These are phyloP conservation scores for Rhagophthalmus giganteus DNA, from an alignment of 2,888 invertebrate genomes.

Conservation along the genomic window DNA sequence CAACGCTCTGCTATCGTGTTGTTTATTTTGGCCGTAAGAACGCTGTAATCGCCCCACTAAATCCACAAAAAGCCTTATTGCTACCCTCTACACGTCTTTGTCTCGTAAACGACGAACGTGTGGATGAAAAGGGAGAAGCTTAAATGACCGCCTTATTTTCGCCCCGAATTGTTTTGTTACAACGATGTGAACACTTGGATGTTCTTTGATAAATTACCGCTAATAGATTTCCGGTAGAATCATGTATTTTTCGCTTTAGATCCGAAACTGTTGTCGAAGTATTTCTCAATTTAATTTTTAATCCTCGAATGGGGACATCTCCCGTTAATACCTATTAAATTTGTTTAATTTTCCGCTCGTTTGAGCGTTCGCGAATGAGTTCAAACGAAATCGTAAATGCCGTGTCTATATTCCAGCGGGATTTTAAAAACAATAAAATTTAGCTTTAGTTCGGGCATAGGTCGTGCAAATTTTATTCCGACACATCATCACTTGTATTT, in stretches of 20 bases:
- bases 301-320: background rate
- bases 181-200: slow-evolving; percentile 23
- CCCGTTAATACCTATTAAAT: background rate
- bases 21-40: slow-evolving; percentile 34
- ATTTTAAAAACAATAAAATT: too few relatives aligned
- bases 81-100: slow-evolving; percentile 10
- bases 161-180: slow-evolving; percentile 14
- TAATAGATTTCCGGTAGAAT: slow-evolving; percentile 35
- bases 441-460: too few relatives aligned
- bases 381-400: background rate
- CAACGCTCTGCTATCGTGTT: slow-evolving; percentile 27
- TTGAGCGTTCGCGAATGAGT: background rate
- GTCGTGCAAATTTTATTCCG: too few relatives aligned
- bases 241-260: slow-evolving; percentile 24
- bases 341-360: background rate
- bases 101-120: background rate
- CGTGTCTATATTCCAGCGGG: too few relatives aligned
- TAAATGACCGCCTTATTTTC: slow-evolving; percentile 12
- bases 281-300: background rate
- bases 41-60: slow-evolving; percentile 32
- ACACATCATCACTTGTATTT: too few relatives aligned
- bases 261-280: slow-evolving; percentile 13
- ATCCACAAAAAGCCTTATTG: slow-evolving; percentile 28
- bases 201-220: slow-evolving; percentile 35
- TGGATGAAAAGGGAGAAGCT: background rate